These are phyloP conservation scores for Sclerurus mexicanus DNA, from an alignment of 2,113 vertebrate species.

Conservation along the genomic window DNA sequence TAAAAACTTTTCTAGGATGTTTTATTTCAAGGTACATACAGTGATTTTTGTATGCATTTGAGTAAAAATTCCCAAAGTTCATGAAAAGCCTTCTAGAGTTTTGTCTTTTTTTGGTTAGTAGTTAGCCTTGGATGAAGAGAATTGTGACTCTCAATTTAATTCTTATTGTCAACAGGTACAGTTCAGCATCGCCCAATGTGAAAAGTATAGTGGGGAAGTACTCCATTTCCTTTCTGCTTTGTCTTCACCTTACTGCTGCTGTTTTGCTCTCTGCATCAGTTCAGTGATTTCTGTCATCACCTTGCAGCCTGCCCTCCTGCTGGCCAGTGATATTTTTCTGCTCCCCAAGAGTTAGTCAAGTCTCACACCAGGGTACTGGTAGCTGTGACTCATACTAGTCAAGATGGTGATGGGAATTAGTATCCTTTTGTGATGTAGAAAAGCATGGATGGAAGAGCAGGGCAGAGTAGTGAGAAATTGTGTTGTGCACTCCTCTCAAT, in stretches of 20 bases:
- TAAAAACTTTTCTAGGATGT: background rate
- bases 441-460: background rate
- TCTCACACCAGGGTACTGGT: fast-evolving
- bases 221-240: background rate
- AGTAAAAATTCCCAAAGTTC: background rate
- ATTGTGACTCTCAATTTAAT: background rate
- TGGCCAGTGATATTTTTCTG: background rate
- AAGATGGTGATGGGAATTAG: too few relatives aligned
- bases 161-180: background rate
- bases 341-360: too few relatives aligned
- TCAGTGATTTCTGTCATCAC: background rate
- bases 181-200: fast-evolving
- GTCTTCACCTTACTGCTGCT: background rate
- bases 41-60: background rate
- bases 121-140: background rate
- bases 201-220: background rate
- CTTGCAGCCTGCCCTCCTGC: background rate
- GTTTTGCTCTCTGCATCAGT: too few relatives aligned
- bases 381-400: background rate
- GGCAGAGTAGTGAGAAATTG: fast-evolving
- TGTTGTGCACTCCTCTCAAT: fast-evolving
- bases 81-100: background rate
- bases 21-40: background rate
- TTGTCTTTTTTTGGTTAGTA: background rate
- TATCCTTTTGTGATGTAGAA: fast-evolving